phyloP scores from a whole-genome alignment of 2,888 invertebrate genomes.

The Phorcus lineatus region DNA sequence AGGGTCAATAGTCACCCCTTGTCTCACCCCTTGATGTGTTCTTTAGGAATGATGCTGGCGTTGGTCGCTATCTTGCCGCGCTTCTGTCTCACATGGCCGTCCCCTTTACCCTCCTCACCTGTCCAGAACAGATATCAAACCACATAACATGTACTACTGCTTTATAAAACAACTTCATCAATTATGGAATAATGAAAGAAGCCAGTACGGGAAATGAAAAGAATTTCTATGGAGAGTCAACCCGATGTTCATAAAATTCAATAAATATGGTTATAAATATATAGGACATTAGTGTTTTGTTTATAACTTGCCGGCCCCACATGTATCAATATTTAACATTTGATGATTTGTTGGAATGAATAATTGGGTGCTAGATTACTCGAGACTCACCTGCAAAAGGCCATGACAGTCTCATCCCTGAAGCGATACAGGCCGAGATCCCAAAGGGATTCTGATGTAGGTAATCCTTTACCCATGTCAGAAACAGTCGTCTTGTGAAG shows the following conservation, averaged over 20 bases:
- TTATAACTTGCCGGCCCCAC: no score
- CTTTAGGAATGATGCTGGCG: slow-evolving; percentile 72
- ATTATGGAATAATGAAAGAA: no score
- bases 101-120: slow-evolving; percentile 55
- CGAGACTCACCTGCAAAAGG: slow-evolving; percentile 67
- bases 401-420: slow-evolving; percentile 73
- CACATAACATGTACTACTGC: no score
- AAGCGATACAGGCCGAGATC: slow-evolving; percentile 72
- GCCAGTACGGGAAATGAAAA: no score
- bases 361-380: neutral
- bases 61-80: slow-evolving; percentile 74
- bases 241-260: no score
- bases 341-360: no score
- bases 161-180: no score
- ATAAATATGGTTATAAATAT: no score
- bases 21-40: slow-evolving; percentile 69
- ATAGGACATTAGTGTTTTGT: no score
- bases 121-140: neutral
- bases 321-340: no score
- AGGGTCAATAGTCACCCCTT: neutral
- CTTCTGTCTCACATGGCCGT: slow-evolving; percentile 43
- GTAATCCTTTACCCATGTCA: slow-evolving; percentile 72
- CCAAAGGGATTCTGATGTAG: slow-evolving; percentile 73
- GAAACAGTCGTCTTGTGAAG: slow-evolving; percentile 65
- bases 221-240: no score